Evolutionary conservation across 2,797 vertebrate species (phyloP).

Genomic region (Acanthopagrus latus): DNA sequence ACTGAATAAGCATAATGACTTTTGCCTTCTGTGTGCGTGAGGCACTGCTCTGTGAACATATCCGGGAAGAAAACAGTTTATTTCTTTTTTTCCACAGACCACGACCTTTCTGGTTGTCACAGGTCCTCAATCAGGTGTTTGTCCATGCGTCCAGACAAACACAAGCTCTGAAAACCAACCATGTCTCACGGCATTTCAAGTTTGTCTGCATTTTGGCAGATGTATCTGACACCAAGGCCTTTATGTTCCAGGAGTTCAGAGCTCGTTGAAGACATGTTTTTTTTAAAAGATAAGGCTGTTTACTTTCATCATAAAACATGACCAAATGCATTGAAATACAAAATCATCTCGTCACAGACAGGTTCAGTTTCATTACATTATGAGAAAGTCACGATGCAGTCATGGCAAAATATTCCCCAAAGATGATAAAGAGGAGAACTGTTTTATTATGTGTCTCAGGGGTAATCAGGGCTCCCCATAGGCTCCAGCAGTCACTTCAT

Average conservation of each 20-base stretch:
- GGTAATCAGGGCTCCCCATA: too few relatives aligned
- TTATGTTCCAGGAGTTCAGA: conserved; percentile 8
- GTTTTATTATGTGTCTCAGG: neutral
- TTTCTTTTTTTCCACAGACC: conserved; percentile 30
- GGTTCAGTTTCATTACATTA: neutral
- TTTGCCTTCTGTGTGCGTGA: neutral
- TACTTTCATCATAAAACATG: neutral
- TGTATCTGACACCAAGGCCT: neutral
- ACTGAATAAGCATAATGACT: conserved; percentile 3
- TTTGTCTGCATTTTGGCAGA: conserved; percentile 10
- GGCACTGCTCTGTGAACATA: conserved; percentile 17
- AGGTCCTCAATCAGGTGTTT: conserved; percentile 50
- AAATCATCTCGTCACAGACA: neutral
- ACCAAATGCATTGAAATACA: conserved; percentile 4
- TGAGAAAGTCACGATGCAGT: neutral
- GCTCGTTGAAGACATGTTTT: conserved; percentile 13
- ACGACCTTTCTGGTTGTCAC: conserved; percentile 64
- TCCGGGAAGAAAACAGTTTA: conserved; percentile 36
- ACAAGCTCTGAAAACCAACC: conserved; percentile 42
- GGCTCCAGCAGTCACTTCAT: neutral
- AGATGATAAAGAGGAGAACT: neutral
- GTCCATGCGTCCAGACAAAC: conserved; percentile 31
- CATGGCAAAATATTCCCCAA: neutral
- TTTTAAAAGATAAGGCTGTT: too few relatives aligned
- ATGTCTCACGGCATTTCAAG: conserved; percentile 41